Evolutionary conservation across 2,113 vertebrate species (phyloP).

Genomic region (Sarotherodon lohbergeri): DNA sequence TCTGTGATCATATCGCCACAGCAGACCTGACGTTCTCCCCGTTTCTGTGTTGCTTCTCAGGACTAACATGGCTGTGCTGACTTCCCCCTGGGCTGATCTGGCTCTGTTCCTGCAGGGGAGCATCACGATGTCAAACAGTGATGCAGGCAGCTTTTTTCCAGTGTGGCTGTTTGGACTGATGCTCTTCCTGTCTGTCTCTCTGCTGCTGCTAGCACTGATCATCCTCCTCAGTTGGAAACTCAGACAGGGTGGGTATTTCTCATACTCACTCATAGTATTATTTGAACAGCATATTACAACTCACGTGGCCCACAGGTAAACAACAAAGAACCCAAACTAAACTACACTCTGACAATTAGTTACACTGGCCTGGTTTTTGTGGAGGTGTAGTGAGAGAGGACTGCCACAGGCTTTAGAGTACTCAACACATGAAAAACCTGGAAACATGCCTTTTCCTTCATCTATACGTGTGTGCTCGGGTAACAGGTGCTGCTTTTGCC

Average conservation of each 20-base stretch:
- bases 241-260: conserved; percentile 31
- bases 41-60: not conserved
- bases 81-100: conserved; percentile 51
- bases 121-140: not conserved
- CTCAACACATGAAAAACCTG: not conserved
- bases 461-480: rapidly evolving
- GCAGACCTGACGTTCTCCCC: not conserved
- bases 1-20: not conserved
- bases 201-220: conserved; percentile 52
- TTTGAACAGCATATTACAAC: not conserved
- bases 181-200: conserved; percentile 47
- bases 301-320: not conserved
- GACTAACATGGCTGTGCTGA: conserved; percentile 48
- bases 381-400: not conserved
- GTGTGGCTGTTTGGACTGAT: conserved; percentile 24
- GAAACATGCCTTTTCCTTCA: not conserved
- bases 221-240: conserved; percentile 58
- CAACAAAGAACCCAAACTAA: not conserved
- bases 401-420: not conserved
- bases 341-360: not conserved
- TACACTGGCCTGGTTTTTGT: not conserved
- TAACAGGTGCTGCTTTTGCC: not conserved
- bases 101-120: conserved; percentile 44
- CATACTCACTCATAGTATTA: not conserved
- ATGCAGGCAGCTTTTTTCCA: not conserved